A percentile compares a stretch with the other conserved stretches of the same genome.
Conservation (phyloP, 2,113 vertebrate species). For the Uria lomvia region DNA sequence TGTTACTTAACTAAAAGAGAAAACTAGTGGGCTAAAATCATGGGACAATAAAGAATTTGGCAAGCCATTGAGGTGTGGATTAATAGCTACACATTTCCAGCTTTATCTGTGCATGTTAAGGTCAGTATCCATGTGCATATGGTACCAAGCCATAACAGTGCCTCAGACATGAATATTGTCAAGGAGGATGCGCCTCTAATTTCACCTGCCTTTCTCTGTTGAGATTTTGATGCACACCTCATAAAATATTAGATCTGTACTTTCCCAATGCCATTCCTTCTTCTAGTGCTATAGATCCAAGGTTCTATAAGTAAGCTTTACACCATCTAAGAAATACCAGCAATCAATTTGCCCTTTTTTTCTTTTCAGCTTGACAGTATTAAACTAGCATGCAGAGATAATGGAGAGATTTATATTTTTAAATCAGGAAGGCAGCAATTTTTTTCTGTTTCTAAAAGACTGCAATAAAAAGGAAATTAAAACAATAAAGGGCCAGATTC, state of each 20-base stretch:
- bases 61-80: conserved; percentile 6
- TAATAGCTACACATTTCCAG: conserved; percentile 6
- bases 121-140: background rate
- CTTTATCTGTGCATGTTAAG: conserved; percentile 3
- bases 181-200: background rate
- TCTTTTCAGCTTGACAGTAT: background rate
- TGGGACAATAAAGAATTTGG: conserved; percentile 25
- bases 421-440: background rate
- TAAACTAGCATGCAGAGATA: background rate
- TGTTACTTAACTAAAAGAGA: conserved; percentile 39
- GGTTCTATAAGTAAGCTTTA: background rate
- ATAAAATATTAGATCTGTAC: background rate
- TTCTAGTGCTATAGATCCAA: background rate
- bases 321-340: background rate
- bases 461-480: background rate
- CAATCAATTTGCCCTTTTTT: background rate
- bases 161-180: background rate
- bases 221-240: background rate
- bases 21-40: conserved; percentile 14
- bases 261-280: background rate
- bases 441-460: background rate
- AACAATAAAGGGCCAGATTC: background rate
- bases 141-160: background rate
- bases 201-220: background rate
- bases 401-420: background rate